phyloP scores from a whole-genome alignment of 2,888 invertebrate species.

The Aleiodes testaceus region DNA sequence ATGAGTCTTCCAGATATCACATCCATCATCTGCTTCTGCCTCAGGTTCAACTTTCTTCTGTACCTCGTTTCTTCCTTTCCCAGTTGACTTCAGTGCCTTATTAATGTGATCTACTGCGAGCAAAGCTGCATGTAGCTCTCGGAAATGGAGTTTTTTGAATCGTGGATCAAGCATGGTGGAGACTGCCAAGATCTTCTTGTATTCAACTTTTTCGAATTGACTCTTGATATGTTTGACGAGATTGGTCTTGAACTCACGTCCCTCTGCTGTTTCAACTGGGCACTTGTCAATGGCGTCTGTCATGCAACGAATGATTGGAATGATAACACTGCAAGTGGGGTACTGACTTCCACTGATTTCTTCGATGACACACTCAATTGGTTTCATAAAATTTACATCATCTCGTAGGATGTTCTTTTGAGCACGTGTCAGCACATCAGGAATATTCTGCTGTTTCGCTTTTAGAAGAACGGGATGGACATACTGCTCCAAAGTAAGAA shows the following conservation, averaged over 20 bases:
- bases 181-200: conserved; percentile 36
- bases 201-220: conserved; percentile 48
- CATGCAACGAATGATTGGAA: conserved; percentile 48
- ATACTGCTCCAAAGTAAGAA: conserved; percentile 44
- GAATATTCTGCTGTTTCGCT: conserved; percentile 19
- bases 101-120: conserved; percentile 1
- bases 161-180: no score
- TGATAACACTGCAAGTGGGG: conserved; percentile 52
- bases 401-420: conserved; percentile 47
- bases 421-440: conserved; percentile 48
- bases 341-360: conserved; percentile 52
- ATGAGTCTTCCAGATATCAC: conserved; percentile 2
- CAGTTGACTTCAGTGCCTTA: conserved; percentile 27
- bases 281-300: conserved; percentile 3
- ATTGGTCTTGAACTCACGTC: conserved; percentile 42
- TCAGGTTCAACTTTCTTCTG: neutral
- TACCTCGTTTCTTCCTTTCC: neutral
- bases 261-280: conserved; percentile 22
- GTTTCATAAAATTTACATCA: conserved; percentile 45
- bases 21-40: neutral
- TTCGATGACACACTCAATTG: conserved; percentile 48
- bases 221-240: conserved; percentile 37
- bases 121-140: no score
- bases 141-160: conserved; percentile 53
- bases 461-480: conserved; percentile 28